Base-by-base conservation (phyloP, 2,113 vertebrate genomes). In the Xiphorhynchus elegans region DNA sequence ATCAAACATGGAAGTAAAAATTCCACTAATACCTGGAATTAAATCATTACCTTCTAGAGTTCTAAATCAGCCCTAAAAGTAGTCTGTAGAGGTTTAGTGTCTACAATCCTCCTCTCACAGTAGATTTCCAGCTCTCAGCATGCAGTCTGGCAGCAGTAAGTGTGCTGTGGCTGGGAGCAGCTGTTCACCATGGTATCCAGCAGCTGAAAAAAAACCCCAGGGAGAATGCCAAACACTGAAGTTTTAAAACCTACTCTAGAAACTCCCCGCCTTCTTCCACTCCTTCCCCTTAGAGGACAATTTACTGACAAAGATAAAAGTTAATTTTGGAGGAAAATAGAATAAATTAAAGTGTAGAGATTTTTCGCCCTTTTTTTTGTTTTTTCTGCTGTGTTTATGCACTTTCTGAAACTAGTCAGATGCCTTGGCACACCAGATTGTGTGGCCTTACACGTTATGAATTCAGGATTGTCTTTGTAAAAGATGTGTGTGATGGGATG, bases 381-480 rank as follows among this genome's bases (percentile, higher is more conserved):
- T 63, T n/a, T 35, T 53, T 63, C 17, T 62, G 17, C 31, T 77
- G 40, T 68, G 56, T 80, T 76, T 82, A 3, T 75, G 33, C 47
- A 87, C 40, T 31, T 93, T 88, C 37, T 95, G 72, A 96, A 92
- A 68, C 60, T 94, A 97, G 96, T 68, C 96, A 74, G 42, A 55
- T 96, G 96, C 92, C 89, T 89, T 69, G 89, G 77, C 72, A 88
- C 86, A 90, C 72, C 47, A 39, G 23, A 33, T 13, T 79, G 75
- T 73, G 35, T 69, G 80, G 88, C 63, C 44, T 80, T 69, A 77
- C 9, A 18, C 31, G 69, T 69, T 89, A 83, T 40, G 55, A 90
- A 93, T 92, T 92, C 72, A 84, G 40, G 42, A 60, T 46, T 40
- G 33, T 86, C 66, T 87, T 92, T 76, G 49, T 50, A 58, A 86